phyloP scores from a whole-genome alignment of 2,797 vertebrate species.

The Lerista edwardsae region DNA sequence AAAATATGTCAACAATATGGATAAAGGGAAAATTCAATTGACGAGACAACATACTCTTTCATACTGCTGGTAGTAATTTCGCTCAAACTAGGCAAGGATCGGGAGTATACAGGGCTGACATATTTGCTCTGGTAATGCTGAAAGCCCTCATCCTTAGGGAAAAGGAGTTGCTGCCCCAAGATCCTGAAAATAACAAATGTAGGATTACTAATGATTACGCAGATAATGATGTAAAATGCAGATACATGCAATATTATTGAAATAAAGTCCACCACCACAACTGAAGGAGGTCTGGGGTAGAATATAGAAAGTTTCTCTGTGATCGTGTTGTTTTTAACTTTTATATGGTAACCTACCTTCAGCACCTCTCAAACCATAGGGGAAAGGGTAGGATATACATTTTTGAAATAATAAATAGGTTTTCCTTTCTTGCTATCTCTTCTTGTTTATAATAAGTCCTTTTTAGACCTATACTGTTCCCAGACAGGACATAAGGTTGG shows the following conservation, averaged over 20 bases:
- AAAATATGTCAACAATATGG: neutral
- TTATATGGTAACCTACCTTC: too few species aligned
- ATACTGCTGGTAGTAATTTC: slow-evolving; percentile 52
- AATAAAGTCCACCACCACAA: neutral
- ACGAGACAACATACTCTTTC: slow-evolving; percentile 76
- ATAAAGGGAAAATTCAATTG: slow-evolving; percentile 9
- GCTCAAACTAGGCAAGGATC: slow-evolving; percentile 31
- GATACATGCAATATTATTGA: slow-evolving; percentile 3
- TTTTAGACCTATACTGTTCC: too few species aligned
- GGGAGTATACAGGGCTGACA: slow-evolving; percentile 17
- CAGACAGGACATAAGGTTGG: too few species aligned
- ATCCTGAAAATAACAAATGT: slow-evolving; percentile 70
- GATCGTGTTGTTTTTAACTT: too few species aligned
- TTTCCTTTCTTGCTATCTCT: too few species aligned
- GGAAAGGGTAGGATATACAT: too few species aligned
- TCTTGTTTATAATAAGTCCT: too few species aligned
- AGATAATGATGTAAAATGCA: neutral
- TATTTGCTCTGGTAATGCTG: slow-evolving; percentile 75
- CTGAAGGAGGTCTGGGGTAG: too few species aligned
- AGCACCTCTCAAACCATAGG: too few species aligned
- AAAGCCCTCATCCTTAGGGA: slow-evolving; percentile 82
- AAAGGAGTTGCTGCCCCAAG: slow-evolving; percentile 81
- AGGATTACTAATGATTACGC: neutral
- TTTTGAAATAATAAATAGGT: too few species aligned
- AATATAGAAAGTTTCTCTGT: neutral